Conservation (phyloP, 2,888 invertebrate genomes). For the Bimastos eiseni region DNA sequence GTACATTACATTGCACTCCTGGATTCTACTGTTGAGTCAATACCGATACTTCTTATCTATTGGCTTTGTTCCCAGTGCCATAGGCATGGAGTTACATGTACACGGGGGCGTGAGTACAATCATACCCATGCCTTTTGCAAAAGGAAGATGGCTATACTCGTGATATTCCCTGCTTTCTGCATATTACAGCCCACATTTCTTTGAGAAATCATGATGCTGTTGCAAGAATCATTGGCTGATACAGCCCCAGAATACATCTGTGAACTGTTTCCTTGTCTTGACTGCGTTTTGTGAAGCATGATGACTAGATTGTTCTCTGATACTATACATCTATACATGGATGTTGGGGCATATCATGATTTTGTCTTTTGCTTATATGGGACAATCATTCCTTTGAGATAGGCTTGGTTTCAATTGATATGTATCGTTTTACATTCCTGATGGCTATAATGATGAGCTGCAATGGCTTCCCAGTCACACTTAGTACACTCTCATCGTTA, state of each 20-base stretch:
- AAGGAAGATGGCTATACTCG: too few relatives aligned
- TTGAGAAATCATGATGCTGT: not conserved
- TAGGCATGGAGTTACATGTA: too few relatives aligned
- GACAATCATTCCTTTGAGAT: too few relatives aligned
- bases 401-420: too few relatives aligned
- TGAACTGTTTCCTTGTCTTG: not conserved
- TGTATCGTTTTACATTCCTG: not conserved
- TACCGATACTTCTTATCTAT: not conserved
- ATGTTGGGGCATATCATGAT: not conserved
- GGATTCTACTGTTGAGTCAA: not conserved
- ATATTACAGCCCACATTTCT: not conserved
- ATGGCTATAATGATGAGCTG: too few relatives aligned
- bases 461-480: too few relatives aligned
- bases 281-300: not conserved
- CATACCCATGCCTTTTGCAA: too few relatives aligned
- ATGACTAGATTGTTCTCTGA: not conserved
- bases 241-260: not conserved
- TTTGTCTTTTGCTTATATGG: not conserved
- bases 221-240: not conserved
- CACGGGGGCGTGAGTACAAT: too few relatives aligned
- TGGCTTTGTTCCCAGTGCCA: too few relatives aligned
- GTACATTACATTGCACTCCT: too few relatives aligned
- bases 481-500: too few relatives aligned
- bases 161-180: not conserved
- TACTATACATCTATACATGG: not conserved